Conservation (phyloP, 30 jellyfish, hydroid and myxozoan species). For the Chrysaora quinquecirrha region DNA sequence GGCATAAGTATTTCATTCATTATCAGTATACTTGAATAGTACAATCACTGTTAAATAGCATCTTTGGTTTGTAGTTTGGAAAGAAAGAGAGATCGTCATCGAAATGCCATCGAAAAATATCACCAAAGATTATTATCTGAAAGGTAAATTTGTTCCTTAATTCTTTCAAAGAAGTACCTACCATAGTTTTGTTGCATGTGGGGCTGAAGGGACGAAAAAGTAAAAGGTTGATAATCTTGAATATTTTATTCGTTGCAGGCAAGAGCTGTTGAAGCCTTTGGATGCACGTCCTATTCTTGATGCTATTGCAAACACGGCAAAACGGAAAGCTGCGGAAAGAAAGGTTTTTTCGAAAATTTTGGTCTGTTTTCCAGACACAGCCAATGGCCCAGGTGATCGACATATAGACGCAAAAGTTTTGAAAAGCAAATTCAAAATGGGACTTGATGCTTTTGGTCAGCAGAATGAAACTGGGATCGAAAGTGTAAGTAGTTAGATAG, state of each 20-base stretch:
- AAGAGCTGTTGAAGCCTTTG: neutral
- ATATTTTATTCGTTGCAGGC: neutral
- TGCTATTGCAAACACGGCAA: neutral
- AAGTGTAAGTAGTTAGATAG: neutral
- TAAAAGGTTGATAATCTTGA: neutral
- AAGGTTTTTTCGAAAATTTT: neutral
- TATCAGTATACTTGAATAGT: neutral
- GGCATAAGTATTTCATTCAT: neutral
- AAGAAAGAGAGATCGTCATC: conserved; percentile 45
- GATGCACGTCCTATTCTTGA: neutral
- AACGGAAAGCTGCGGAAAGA: neutral
- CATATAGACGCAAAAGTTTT: neutral
- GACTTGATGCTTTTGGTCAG: neutral
- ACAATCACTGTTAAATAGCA: too few species aligned
- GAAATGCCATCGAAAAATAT: conserved; percentile 38
- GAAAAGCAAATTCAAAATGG: neutral
- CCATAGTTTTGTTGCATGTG: neutral
- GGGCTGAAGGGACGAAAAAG: neutral
- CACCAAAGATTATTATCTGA: conserved; percentile 34
- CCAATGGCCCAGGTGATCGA: neutral
- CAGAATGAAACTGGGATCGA: neutral
- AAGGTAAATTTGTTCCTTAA: conserved; percentile 39
- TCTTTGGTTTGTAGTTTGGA: conserved; percentile 2
- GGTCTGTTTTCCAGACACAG: neutral
- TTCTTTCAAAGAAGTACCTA: neutral